Evolutionary conservation across 2,113 vertebrate species (phyloP).

Genomic region (Aegotheles bennettii): DNA sequence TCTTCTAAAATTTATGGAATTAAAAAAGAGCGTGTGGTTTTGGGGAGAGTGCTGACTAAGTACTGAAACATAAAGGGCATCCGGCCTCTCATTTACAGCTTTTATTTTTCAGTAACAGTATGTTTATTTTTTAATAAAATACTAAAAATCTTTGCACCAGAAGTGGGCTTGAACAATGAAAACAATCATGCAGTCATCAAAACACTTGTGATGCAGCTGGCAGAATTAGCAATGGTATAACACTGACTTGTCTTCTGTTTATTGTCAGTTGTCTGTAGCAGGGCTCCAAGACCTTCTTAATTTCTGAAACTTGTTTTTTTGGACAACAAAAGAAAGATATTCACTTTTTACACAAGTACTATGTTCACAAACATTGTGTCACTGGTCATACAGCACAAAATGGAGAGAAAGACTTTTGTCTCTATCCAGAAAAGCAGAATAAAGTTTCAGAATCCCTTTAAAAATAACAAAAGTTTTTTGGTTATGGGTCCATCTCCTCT

Average conservation of each 20-base stretch:
- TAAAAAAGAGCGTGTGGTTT: not conserved
- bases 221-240: not conserved
- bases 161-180: not conserved
- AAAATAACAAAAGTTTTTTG: not conserved
- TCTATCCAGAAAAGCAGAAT: not conserved
- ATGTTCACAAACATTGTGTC: not conserved
- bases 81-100: not conserved
- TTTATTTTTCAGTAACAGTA: not conserved
- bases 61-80: not conserved
- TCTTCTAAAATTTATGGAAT: slow-evolving; percentile 16
- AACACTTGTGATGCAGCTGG: not conserved
- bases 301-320: not conserved
- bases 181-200: not conserved
- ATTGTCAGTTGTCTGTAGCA: not conserved
- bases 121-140: not conserved
- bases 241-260: not conserved
- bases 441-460: not conserved
- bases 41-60: not conserved
- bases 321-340: not conserved
- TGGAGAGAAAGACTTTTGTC: not conserved
- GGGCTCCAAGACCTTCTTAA: not conserved
- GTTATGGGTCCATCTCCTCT: not conserved
- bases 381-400: not conserved
- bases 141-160: not conserved
- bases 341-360: not conserved